These are phyloP conservation scores for Dysidea cf. avara DNA, from an alignment of 37 sponge, comb jelly and placozoan species.

Conservation along the genomic window DNA sequence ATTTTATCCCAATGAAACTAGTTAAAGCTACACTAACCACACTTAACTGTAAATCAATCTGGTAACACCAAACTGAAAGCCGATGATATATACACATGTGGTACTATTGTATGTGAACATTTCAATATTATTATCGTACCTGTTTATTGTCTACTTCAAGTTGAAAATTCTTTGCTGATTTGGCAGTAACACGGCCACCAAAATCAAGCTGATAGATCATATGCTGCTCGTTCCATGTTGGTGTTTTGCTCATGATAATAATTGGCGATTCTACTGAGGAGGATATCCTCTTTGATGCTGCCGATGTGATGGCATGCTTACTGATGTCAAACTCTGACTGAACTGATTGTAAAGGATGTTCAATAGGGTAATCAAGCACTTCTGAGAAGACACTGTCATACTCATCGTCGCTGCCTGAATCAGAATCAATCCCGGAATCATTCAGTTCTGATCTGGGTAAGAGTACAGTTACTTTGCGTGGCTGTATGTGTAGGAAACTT, in stretches of 20 bases:
- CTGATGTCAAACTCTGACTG: conserved; percentile 11
- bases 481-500: conserved; percentile 90
- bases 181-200: conserved; percentile 88
- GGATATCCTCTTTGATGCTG: conserved; percentile 4
- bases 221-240: conserved; percentile 92
- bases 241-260: conserved; percentile 84
- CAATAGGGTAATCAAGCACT: conserved; percentile 36
- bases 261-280: conserved; percentile 54
- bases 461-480: conserved; percentile 73
- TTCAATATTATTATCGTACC: conserved; percentile 23
- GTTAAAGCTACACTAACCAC: neutral
- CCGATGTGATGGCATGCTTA: neutral
- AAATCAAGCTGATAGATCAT: conserved; percentile 95
- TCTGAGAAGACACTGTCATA: neutral
- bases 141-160: conserved; percentile 76
- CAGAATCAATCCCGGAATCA: conserved; percentile 80
- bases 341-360: conserved; percentile 33
- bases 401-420: conserved; percentile 8
- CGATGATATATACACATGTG: neutral
- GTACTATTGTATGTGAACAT: neutral
- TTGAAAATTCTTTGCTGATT: conserved; percentile 95
- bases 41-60: too few species aligned
- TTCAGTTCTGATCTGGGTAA: conserved; percentile 56
- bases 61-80: too few species aligned
- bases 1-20: neutral